Evolutionary conservation across 2,113 vertebrate genomes (phyloP).

Genomic region (Astur gentilis): DNA sequence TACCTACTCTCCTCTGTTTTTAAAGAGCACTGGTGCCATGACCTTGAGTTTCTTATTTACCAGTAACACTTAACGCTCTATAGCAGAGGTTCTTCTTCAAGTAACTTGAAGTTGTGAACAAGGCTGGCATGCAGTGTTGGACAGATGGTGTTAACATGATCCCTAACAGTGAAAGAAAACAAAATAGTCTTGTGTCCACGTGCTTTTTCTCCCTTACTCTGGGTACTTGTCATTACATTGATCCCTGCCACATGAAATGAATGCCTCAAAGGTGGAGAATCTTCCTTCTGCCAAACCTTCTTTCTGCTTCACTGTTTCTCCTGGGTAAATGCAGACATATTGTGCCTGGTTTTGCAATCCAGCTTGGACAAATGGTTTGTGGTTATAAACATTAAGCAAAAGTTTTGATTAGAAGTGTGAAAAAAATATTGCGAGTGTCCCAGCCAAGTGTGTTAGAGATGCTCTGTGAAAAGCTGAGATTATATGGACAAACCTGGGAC

Average conservation of each 20-base stretch:
- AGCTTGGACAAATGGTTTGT: background rate
- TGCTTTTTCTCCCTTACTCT: background rate
- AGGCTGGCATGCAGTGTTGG: background rate
- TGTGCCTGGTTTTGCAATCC: background rate
- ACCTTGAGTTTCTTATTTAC: background rate
- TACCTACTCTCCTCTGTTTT: background rate
- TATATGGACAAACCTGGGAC: background rate
- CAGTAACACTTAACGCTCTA: background rate
- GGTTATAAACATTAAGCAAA: background rate
- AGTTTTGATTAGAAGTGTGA: background rate
- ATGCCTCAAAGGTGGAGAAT: background rate
- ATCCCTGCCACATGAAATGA: background rate
- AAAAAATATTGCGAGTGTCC: background rate
- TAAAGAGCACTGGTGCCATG: background rate
- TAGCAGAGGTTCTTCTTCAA: background rate
- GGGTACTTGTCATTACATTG: background rate
- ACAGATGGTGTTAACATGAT: background rate
- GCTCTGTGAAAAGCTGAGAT: background rate
- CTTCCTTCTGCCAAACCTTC: background rate
- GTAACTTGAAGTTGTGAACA: background rate
- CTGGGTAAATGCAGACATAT: background rate
- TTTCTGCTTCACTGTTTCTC: background rate
- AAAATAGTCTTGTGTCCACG: background rate
- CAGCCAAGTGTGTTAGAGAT: background rate
- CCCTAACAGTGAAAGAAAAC: background rate